Evolutionary conservation across 1,140 invertebrate species (phyloP), one percentile per base, ranked within the genome.

Genomic region (Diorhabda elongata): DNA sequence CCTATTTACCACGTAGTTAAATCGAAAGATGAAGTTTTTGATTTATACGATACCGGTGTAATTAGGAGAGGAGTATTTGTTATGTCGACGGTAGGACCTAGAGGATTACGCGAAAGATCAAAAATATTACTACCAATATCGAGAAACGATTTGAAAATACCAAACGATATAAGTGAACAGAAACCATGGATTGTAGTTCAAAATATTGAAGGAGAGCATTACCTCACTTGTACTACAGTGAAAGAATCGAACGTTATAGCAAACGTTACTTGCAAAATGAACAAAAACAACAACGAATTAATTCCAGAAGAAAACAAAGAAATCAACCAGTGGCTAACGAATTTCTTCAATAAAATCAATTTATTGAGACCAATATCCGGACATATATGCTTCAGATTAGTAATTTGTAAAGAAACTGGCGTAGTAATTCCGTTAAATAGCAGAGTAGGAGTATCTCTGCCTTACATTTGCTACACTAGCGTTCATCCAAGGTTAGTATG

Each of bases 211-310:
- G 91, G 89, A 7, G 87, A 90, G 56, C 91, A 90, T 67, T 89
- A 88, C 73, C 82, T 93, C 42, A 93, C 91, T 3, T 93, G 91
- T 74, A 93, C 91, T 0, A 92, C 91, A 0, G 82, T 94, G 9
- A 91, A 90, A 75, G 88, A 90, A 60, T 91, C 90, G 0, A 82
- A 84, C 64, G 86, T 92, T 2, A 87, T 92, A 3, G 90, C 90
- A 6, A 94, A 92, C 73, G 91, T 93, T 2, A 91, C 89, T 0
- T 94, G 91, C 73, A 83, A 86, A 1, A 84, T 92, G 41, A 89
- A 92, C 66, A 79, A 84, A 11, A 83, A 85, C 43, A 84, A 82
- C n/a, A 87, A 86, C 67, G 89, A 89, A 5, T 80, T 93, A 6
- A 85, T 91, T 9, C 89, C 89, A 0, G 87, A 90, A 57, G 86